Evolutionary conservation across 2,797 vertebrate species (phyloP).

Genomic region (Melanotaenia boesemani): DNA sequence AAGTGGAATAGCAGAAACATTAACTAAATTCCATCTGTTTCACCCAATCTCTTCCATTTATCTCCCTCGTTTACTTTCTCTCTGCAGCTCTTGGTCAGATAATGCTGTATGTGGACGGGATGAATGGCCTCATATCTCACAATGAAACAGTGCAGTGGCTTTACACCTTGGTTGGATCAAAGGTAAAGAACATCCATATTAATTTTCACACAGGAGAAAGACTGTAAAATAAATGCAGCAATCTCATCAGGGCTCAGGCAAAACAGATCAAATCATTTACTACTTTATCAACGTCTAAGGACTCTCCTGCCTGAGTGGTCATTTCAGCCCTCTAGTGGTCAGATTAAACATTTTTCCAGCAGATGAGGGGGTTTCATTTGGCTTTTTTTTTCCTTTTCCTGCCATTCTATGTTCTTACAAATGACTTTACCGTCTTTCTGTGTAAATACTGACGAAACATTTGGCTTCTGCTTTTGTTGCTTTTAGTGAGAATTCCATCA

Average conservation of each 20-base stretch:
- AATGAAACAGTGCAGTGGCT: constrained; percentile 98
- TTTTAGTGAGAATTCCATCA: constrained; percentile 30
- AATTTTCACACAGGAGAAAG: neutral
- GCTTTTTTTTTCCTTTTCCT: constrained; percentile 1
- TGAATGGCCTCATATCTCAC: constrained; percentile 97
- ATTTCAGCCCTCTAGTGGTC: constrained; percentile 74
- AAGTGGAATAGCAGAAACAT: constrained; percentile 16
- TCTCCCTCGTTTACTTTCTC: constrained; percentile 13
- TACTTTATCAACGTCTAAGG: constrained; percentile 11
- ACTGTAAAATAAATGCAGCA: constrained; percentile 4
- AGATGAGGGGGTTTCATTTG: neutral
- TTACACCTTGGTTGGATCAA: constrained; percentile 93
- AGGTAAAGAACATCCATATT: constrained; percentile 84
- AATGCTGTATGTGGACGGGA: constrained; percentile 98
- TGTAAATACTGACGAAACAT: constrained; percentile 36
- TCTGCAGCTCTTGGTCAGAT: constrained; percentile 94
- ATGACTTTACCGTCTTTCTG: constrained; percentile 6
- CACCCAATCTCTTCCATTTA: constrained; percentile 11
- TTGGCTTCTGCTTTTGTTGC: constrained; percentile 14
- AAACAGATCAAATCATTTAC: constrained; percentile 14
- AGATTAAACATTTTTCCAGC: constrained; percentile 26
- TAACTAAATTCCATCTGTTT: constrained; percentile 22
- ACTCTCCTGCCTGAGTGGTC: constrained; percentile 20
- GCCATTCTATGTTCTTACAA: constrained; percentile 28
- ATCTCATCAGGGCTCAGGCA: constrained; percentile 24